Conservation (phyloP, 2,797 vertebrate species). For the Cichlasoma orientale region DNA sequence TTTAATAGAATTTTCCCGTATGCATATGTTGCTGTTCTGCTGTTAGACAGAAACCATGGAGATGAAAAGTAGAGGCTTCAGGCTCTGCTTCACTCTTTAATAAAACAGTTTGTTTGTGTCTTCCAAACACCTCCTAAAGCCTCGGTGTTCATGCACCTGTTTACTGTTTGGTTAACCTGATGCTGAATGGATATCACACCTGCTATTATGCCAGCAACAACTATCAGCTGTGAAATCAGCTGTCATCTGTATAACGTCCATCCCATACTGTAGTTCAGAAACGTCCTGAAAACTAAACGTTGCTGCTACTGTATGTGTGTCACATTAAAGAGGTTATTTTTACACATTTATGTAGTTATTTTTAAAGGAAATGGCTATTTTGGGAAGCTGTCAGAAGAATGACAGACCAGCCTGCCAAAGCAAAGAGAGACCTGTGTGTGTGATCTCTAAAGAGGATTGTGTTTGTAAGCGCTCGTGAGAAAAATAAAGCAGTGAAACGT, state of each 20-base stretch:
- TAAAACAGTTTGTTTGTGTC: constrained; percentile 38
- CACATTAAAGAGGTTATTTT: constrained; percentile 34
- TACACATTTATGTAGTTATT: constrained; percentile 5
- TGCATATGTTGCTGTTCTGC: not conserved
- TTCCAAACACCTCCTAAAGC: constrained; percentile 21
- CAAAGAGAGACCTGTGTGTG: not conserved
- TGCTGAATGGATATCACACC: constrained; percentile 20
- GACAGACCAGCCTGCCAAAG: constrained; percentile 9
- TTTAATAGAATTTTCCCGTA: not conserved
- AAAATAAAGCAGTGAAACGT: constrained; percentile 14
- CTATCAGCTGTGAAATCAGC: constrained; percentile 10
- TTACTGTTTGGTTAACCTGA: constrained; percentile 56
- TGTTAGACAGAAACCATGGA: not conserved
- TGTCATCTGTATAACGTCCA: not conserved
- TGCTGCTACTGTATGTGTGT: not conserved
- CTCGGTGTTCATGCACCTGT: constrained; percentile 48
- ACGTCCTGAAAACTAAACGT: not conserved
- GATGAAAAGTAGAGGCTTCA: not conserved
- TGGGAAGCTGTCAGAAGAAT: constrained; percentile 30
- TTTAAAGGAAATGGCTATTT: constrained; percentile 51
- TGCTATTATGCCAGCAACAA: constrained; percentile 8
- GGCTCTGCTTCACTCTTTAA: constrained; percentile 15
- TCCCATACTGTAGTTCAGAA: not conserved
- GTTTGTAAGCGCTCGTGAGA: constrained; percentile 20
- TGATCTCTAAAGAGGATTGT: constrained; percentile 28